Evolutionary conservation across 2,888 invertebrate genomes (phyloP).

Genomic region (Galeopsomyia nigrocyanea): DNA sequence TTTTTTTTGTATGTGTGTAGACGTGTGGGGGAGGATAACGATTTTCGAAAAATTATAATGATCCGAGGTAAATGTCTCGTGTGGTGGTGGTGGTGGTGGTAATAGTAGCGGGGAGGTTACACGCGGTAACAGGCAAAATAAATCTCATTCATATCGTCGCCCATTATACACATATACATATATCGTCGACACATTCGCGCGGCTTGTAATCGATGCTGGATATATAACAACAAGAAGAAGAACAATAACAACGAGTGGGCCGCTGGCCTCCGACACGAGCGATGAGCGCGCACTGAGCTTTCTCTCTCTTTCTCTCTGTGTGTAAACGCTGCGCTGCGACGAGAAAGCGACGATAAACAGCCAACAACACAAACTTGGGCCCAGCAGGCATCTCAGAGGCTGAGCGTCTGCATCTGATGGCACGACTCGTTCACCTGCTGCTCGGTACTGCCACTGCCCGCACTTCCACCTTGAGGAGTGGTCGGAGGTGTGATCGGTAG

Average conservation of each 20-base stretch:
- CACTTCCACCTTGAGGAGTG: slow-evolving; percentile 56
- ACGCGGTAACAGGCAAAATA: too few species aligned
- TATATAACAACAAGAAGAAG: slow-evolving; percentile 26
- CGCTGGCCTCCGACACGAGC: too few species aligned
- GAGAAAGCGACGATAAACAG: neutral
- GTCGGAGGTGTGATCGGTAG: slow-evolving; percentile 64
- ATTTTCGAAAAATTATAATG: neutral
- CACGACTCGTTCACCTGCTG: slow-evolving; percentile 63
- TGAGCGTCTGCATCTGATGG: slow-evolving; percentile 66
- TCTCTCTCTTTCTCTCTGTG: neutral
- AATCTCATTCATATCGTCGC: neutral
- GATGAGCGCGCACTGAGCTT: too few species aligned
- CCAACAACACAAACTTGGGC: neutral
- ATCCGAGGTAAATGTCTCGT: neutral
- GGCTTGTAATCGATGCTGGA: slow-evolving; percentile 18
- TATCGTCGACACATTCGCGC: slow-evolving; percentile 19
- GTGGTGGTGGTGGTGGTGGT: neutral
- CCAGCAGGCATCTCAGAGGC: slow-evolving; percentile 53
- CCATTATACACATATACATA: slow-evolving; percentile 27
- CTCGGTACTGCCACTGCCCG: slow-evolving; percentile 51
- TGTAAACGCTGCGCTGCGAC: slow-evolving; percentile 5
- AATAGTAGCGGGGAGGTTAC: too few species aligned
- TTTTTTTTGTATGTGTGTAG: slow-evolving; percentile 10
- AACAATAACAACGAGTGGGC: slow-evolving; percentile 21
- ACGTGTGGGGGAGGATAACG: neutral